These are phyloP conservation scores for Panagrolaimus sp. DNA, from an alignment of 1,140 invertebrate genomes.

Conservation along the genomic window DNA sequence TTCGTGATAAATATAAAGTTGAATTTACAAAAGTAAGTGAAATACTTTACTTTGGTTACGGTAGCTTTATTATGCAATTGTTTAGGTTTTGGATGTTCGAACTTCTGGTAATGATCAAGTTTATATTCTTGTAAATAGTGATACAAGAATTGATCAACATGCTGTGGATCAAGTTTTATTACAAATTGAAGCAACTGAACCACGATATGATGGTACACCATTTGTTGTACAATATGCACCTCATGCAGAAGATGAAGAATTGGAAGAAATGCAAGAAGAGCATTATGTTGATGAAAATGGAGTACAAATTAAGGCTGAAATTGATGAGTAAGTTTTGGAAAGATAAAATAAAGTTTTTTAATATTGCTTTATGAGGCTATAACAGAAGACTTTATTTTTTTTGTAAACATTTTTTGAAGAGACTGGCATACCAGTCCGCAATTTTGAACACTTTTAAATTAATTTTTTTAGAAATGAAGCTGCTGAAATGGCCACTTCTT, in stretches of 20 bases:
- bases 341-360: no score
- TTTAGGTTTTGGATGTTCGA: conserved; percentile 5
- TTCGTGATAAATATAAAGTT: conserved; percentile 25
- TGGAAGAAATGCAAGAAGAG: no score
- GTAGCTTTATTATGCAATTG: neutral
- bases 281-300: no score
- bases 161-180: conserved; percentile 1
- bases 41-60: neutral
- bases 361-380: no score
- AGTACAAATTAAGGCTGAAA: no score
- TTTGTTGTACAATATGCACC: conserved; percentile 6
- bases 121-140: neutral
- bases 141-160: neutral
- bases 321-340: no score
- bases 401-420: no score
- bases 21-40: conserved; percentile 22
- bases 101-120: neutral
- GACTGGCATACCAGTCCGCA: no score
- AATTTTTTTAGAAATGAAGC: no score
- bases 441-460: no score
- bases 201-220: conserved; percentile 5
- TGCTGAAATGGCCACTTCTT: no score
- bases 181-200: neutral
- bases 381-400: no score
- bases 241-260: neutral